Evolutionary conservation across 1,140 invertebrate species (phyloP).

Genomic region (Atta cephalotes): DNA sequence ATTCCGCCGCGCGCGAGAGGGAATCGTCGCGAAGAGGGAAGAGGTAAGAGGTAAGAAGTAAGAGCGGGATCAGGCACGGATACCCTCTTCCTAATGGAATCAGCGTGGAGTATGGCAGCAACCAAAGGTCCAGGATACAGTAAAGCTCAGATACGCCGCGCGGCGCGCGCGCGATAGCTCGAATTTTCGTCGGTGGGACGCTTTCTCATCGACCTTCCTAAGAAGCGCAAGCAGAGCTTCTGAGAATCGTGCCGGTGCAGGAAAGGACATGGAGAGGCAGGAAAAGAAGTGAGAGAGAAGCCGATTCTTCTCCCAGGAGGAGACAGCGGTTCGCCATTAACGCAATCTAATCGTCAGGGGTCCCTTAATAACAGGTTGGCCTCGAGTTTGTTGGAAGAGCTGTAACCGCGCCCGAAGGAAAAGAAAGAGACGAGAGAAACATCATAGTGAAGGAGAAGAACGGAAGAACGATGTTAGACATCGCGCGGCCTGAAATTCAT

Average conservation of each 20-base stretch:
- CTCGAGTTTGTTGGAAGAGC: conserved; percentile 52
- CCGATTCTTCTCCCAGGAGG: conserved; percentile 64
- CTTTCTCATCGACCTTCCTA: conserved; percentile 32
- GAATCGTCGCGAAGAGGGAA: conserved; percentile 47
- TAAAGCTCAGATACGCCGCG: background rate
- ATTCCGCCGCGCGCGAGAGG: conserved; percentile 47
- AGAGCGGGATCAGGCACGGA: conserved; percentile 50
- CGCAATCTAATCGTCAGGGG: conserved; percentile 77
- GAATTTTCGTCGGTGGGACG: conserved; percentile 52
- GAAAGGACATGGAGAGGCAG: background rate
- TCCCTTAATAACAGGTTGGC: conserved; percentile 78
- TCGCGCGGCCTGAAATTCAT: conserved; percentile 74
- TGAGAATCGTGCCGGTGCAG: conserved; percentile 18
- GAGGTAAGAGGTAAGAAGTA: background rate
- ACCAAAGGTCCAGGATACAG: conserved; percentile 26
- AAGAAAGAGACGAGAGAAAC: conserved; percentile 41
- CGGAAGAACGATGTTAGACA: conserved; percentile 18
- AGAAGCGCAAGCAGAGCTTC: background rate
- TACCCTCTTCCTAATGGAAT: conserved; percentile 67
- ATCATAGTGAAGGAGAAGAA: background rate
- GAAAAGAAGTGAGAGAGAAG: conserved; percentile 49
- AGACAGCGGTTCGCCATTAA: conserved; percentile 79
- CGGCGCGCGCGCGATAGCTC: conserved; percentile 21
- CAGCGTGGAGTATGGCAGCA: conserved; percentile 30
- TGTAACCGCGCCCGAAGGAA: conserved; percentile 22